Percentiles rank a stretch among this genome's conserved stretches.
phyloP scores from a whole-genome alignment of 1,140 invertebrate species.

The Yoshiicerus persimilis region DNA sequence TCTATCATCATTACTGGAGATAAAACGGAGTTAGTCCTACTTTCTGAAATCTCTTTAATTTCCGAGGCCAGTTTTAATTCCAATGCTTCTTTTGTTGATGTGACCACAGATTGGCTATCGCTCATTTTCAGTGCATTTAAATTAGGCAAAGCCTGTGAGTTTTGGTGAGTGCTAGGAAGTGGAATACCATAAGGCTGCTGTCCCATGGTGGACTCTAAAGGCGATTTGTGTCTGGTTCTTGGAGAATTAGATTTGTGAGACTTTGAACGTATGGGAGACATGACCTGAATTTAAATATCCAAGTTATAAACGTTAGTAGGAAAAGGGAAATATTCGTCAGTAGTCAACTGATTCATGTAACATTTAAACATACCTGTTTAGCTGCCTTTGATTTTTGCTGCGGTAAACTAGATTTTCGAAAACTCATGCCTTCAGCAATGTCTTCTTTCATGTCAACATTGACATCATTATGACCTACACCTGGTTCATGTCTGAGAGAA shows the following conservation, averaged over 20 bases:
- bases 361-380: conserved; percentile 34
- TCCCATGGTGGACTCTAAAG: conserved; percentile 41
- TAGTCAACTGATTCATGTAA: neutral
- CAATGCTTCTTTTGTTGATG: conserved; percentile 72
- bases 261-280: conserved; percentile 45
- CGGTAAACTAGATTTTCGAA: conserved; percentile 51
- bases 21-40: neutral
- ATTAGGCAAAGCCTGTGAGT: conserved; percentile 35
- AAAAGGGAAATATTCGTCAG: neutral
- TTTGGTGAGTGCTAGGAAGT: conserved; percentile 33
- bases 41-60: conserved; percentile 73
- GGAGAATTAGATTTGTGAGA: conserved; percentile 41
- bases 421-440: conserved; percentile 41
- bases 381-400: conserved; percentile 49
- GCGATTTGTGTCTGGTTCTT: conserved; percentile 39
- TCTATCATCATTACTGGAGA: conserved; percentile 55
- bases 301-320: neutral
- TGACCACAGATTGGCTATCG: conserved; percentile 47
- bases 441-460: conserved; percentile 58
- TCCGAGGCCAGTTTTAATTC: conserved; percentile 76
- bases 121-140: conserved; percentile 22
- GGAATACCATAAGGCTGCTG: conserved; percentile 11
- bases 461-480: conserved; percentile 60
- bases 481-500: conserved; percentile 69
- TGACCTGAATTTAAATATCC: conserved; percentile 25